These are phyloP conservation scores for Crotalus viridis DNA, from an alignment of 2,113 vertebrate genomes.

Conservation along the genomic window DNA sequence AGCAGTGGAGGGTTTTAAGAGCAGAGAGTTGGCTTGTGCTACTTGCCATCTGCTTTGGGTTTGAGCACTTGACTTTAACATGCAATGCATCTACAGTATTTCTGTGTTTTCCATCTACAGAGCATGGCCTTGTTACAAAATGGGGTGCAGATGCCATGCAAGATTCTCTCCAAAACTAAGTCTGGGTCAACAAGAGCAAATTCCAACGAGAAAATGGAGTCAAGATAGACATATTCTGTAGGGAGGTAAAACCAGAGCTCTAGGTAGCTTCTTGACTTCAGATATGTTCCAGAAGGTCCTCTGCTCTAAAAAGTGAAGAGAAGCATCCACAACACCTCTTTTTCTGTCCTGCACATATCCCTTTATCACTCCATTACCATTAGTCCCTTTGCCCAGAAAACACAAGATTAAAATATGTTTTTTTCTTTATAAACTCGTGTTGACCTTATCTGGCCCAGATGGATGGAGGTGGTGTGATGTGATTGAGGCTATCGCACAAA, in stretches of 20 bases:
- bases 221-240: not conserved
- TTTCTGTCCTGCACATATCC: not conserved
- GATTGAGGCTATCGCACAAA: not conserved
- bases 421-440: not conserved
- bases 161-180: not conserved
- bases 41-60: too few relatives aligned
- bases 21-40: not conserved
- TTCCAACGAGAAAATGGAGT: not conserved
- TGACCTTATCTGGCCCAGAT: not conserved
- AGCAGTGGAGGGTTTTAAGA: not conserved
- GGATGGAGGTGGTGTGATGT: not conserved
- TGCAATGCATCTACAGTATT: not conserved
- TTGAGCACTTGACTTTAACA: not conserved
- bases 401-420: not conserved
- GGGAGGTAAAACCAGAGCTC: not conserved
- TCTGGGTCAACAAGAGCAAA: not conserved
- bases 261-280: not conserved
- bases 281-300: not conserved
- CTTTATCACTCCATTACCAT: not conserved
- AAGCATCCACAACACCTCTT: not conserved
- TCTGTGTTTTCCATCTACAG: not conserved
- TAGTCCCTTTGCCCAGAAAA: not conserved
- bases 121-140: not conserved
- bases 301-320: not conserved
- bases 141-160: not conserved